These are phyloP conservation scores for Peromyscus nudipes DNA, from an alignment of 2,797 vertebrate genomes.

Conservation along the genomic window DNA sequence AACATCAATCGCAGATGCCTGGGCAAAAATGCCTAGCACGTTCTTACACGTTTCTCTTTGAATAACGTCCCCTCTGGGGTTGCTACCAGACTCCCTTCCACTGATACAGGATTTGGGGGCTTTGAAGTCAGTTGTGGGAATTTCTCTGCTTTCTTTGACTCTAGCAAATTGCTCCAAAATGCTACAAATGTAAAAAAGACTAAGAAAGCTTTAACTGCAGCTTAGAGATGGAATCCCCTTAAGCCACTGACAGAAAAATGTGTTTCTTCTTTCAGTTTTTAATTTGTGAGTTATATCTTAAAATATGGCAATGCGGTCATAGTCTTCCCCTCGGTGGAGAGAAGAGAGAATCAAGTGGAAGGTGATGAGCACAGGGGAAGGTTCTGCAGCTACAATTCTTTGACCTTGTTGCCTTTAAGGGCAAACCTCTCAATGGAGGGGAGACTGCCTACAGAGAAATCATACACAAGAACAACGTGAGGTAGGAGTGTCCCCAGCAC, in stretches of 20 bases:
- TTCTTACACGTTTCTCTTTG: slow-evolving; percentile 60
- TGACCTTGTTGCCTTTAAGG: background rate
- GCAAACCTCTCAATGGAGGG: background rate
- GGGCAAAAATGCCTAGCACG: slow-evolving; percentile 60
- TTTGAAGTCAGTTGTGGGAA: slow-evolving; percentile 66
- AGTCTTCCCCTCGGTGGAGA: background rate
- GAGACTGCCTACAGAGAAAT: background rate
- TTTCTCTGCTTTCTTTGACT: slow-evolving; percentile 71
- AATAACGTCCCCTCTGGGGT: slow-evolving; percentile 68
- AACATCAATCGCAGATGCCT: background rate
- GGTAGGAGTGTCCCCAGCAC: fast-evolving
- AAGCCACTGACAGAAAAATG: slow-evolving; percentile 72
- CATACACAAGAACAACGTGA: no score
- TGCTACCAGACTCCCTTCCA: slow-evolving; percentile 51
- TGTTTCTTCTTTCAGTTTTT: slow-evolving; percentile 58
- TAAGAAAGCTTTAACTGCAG: slow-evolving; percentile 70
- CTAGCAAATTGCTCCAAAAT: slow-evolving; percentile 76
- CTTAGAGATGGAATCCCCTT: slow-evolving; percentile 75
- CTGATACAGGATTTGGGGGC: slow-evolving; percentile 61
- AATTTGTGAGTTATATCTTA: slow-evolving; percentile 71
- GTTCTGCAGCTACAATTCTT: background rate
- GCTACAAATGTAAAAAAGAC: slow-evolving; percentile 55
- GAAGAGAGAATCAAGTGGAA: fast-evolving
- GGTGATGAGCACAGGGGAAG: background rate
- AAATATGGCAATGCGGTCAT: background rate